Evolutionary conservation across 35 echinoderm and acorn worm species (phyloP), one percentile per base, ranked within the genome.

Genomic region (Patiria miniata): DNA sequence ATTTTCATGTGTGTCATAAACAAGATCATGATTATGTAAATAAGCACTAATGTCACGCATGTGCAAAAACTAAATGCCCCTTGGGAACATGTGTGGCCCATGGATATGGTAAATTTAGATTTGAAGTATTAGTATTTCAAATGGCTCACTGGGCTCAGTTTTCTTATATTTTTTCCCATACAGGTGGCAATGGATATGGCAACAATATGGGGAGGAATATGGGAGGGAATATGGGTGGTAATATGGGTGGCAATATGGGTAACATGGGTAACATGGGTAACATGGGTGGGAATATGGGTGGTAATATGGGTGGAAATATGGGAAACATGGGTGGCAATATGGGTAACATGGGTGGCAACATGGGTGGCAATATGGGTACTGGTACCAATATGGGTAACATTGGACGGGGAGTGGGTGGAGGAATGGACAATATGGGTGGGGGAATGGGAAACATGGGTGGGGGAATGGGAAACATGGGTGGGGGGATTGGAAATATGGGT

Each of bases 271-370:
- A 73, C 12, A 47, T 47, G 42, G 65, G 65, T 0, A 73, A 73
- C n/a, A 73, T 73, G 65, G 65, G 65, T 23, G 65, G 65, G 19
- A 73, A 73, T 16, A 73, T 73, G 65, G 65, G 65, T 30, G 26
- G 65, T 0, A 73, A 73, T 16, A 73, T 73, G 65, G 65, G 65
- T 7, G 42, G 42, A 47, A 12, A 12, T 12, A 47, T 47, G 42
- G 65, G 65, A 1, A 73, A 73, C 26, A 73, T 73, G 65, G 65
- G 65, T 73, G 65, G 65, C 6, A 30, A 30, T 16, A 73, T 73
- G 65, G 65, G 65, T 0, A 73, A 73, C 26, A 73, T 73, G 65
- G 65, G 61, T 28, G 61, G 61, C 0, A 68, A 47, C 42, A 47
- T 47, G 42, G 42, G 42, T 47, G 42, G 42, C 42, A 47, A 47